Evolutionary conservation across 30 jellyfish, hydroid and myxozoan species (phyloP).

Genomic region (Hydractinia echinata): DNA sequence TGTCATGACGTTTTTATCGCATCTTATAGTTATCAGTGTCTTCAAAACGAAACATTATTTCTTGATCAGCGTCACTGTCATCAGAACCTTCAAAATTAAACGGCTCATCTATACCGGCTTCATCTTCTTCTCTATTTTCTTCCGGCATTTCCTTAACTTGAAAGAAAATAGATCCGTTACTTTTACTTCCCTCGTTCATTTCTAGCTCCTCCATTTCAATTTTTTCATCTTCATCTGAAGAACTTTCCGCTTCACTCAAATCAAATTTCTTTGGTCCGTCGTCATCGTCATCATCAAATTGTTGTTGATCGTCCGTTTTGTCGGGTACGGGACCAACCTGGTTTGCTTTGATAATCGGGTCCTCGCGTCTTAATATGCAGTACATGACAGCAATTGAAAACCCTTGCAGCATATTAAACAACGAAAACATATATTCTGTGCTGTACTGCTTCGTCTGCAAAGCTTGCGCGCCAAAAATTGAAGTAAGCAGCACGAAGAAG

Average conservation of each 20-base stretch:
- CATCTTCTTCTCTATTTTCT: conserved; percentile 15
- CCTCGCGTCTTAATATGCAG: conserved; percentile 89
- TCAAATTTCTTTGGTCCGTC: background rate
- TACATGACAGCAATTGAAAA: conserved; percentile 65
- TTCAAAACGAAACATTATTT: background rate
- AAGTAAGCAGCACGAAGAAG: conserved; percentile 61
- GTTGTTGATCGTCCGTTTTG: background rate
- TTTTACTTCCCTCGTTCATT: background rate
- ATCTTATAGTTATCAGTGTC: background rate
- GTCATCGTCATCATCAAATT: conserved; percentile 4
- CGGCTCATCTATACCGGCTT: conserved; percentile 15
- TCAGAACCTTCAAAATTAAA: background rate
- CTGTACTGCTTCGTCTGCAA: conserved; percentile 57
- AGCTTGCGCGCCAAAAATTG: conserved; percentile 77
- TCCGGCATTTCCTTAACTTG: conserved; percentile 4
- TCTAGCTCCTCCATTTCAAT: background rate
- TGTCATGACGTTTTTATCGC: no score
- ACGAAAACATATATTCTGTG: conserved; percentile 77
- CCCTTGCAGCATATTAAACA: conserved; percentile 77
- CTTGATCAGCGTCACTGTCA: conserved; percentile 17
- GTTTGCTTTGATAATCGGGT: conserved; percentile 42
- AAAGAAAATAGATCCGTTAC: background rate
- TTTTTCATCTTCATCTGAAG: conserved; percentile 7
- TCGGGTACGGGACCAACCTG: conserved; percentile 41
- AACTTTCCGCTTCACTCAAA: conserved; percentile 6